Percentiles rank a stretch among this genome's conserved stretches.
phyloP scores from a whole-genome alignment of 2,888 invertebrate species.

The Dichetophora obliterata region DNA sequence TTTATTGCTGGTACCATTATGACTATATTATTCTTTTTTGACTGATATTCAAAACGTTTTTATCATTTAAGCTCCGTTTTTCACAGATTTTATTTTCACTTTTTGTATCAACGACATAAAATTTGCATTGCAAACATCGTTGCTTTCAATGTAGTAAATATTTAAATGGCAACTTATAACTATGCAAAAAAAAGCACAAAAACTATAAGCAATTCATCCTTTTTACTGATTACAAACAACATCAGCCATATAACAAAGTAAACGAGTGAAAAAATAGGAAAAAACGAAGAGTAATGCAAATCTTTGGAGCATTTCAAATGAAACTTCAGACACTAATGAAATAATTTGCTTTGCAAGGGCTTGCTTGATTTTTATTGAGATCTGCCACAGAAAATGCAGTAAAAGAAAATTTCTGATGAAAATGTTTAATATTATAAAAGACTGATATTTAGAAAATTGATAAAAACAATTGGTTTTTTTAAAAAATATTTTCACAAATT shows the following conservation, averaged over 20 bases:
- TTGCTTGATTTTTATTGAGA: too few species aligned
- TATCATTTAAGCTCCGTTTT: not conserved
- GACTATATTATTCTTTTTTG: not conserved
- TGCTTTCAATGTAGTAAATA: not conserved
- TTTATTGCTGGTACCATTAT: not conserved
- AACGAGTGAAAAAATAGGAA: not conserved
- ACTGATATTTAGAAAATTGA: too few species aligned
- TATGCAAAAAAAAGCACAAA: not conserved
- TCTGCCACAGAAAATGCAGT: too few species aligned
- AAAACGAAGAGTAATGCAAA: not conserved
- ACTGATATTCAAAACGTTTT: not conserved
- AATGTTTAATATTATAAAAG: too few species aligned
- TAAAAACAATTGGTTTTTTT: too few species aligned
- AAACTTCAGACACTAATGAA: too few species aligned
- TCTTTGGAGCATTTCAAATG: not conserved
- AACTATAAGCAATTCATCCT: not conserved
- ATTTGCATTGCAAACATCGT: slow-evolving; percentile 15
- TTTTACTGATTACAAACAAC: not conserved
- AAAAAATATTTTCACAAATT: too few species aligned
- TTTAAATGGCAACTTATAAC: not conserved
- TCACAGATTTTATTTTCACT: not conserved
- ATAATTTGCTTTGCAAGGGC: too few species aligned
- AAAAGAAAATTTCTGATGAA: too few species aligned
- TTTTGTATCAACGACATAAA: slow-evolving; percentile 20
- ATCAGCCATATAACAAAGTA: not conserved